Evolutionary conservation across 2,797 vertebrate species (phyloP).

Genomic region (Saxicola maurus): DNA sequence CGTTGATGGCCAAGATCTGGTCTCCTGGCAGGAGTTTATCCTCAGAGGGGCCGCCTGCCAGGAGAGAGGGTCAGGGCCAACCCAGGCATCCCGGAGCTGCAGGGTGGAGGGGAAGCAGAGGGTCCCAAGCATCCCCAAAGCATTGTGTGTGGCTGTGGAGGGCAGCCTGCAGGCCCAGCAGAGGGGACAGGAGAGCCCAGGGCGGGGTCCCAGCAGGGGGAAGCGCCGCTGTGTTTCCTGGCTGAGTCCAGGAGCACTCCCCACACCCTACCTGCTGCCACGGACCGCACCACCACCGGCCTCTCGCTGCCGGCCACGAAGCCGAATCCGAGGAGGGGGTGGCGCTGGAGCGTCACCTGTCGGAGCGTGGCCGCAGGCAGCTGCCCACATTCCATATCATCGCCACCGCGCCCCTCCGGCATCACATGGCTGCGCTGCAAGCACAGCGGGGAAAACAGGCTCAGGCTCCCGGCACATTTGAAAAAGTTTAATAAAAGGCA

Average conservation of each 20-base stretch:
- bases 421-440: slow-evolving; percentile 85
- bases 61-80: slow-evolving; percentile 52
- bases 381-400: slow-evolving; percentile 97
- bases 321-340: slow-evolving; percentile 90
- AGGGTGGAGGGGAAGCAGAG: not conserved
- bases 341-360: slow-evolving; percentile 90
- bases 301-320: slow-evolving; percentile 93
- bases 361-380: slow-evolving; percentile 88
- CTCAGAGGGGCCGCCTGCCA: slow-evolving; percentile 91
- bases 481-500: too few species aligned
- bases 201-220: not conserved
- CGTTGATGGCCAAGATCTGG: slow-evolving; percentile 95
- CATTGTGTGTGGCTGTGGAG: fast-evolving
- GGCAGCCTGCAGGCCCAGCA: not conserved
- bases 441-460: not conserved
- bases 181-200: not conserved
- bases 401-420: slow-evolving; percentile 82
- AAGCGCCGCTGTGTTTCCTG: not conserved
- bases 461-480: too few species aligned
- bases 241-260: fast-evolving
- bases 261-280: slow-evolving; percentile 85
- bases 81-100: not conserved
- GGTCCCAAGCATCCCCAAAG: not conserved
- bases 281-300: slow-evolving; percentile 93
- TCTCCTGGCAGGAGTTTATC: slow-evolving; percentile 94